phyloP scores from a whole-genome alignment of 2,113 vertebrate species.

The Kryptolebias marmoratus region DNA sequence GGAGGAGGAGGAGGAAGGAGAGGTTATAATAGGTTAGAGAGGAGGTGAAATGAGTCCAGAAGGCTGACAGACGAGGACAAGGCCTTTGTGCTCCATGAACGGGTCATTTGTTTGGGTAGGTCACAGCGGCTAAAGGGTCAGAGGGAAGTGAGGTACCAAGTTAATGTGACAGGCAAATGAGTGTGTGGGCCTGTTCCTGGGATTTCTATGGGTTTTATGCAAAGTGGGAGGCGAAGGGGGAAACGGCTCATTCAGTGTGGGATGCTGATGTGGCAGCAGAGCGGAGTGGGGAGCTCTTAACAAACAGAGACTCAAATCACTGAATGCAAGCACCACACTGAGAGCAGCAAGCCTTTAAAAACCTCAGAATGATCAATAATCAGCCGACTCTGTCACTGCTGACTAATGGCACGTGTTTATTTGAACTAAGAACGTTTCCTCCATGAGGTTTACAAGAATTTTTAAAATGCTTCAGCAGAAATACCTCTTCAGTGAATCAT shows the following conservation, averaged over 20 bases:
- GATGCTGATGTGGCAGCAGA: constrained; percentile 34
- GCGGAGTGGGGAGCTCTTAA: constrained; percentile 11
- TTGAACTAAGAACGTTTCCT: too few relatives aligned
- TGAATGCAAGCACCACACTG: neutral
- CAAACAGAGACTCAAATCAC: constrained; percentile 36
- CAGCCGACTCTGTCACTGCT: constrained; percentile 5
- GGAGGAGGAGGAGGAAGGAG: constrained; percentile 31
- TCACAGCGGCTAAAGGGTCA: constrained; percentile 53
- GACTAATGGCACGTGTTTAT: neutral
- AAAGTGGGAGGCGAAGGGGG: constrained; percentile 48
- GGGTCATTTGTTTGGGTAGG: constrained; percentile 65
- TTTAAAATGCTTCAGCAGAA: neutral
- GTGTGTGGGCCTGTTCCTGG: constrained; percentile 49
- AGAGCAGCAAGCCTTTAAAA: constrained; percentile 14
- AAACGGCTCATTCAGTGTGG: constrained; percentile 46
- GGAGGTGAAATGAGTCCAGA: constrained; percentile 57
- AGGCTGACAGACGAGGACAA: constrained; percentile 41
- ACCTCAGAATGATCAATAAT: constrained; percentile 15
- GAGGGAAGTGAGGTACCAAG: constrained; percentile 51
- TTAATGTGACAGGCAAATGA: constrained; percentile 71
- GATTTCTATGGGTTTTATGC: constrained; percentile 64
- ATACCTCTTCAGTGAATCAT: neutral
- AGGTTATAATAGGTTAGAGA: constrained; percentile 43
- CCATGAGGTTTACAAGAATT: neutral
- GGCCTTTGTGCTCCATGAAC: constrained; percentile 56